phyloP scores from a whole-genome alignment of 2,797 vertebrate species.

The Enteromius mattozi region DNA sequence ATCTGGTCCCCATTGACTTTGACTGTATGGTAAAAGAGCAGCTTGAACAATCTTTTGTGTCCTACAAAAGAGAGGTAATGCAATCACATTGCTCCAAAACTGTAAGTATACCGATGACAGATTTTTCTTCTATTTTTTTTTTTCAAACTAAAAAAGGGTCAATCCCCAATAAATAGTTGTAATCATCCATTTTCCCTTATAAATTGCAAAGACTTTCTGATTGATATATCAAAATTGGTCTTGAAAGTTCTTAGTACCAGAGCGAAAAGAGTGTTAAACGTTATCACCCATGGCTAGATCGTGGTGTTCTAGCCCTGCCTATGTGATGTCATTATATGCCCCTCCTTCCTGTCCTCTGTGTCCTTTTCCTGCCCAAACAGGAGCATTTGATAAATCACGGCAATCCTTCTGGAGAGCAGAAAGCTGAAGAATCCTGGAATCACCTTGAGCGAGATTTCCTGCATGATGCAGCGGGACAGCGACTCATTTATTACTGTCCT shows the following conservation, averaged over 20 bases:
- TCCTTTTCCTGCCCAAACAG: slow-evolving; percentile 46
- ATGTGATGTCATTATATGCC: slow-evolving; percentile 34
- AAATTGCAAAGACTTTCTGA: not conserved
- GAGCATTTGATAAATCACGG: slow-evolving; percentile 55
- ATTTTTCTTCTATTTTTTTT: not conserved
- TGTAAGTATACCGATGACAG: not conserved
- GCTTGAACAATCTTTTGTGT: not conserved
- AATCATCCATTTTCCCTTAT: not conserved
- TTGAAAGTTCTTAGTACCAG: not conserved
- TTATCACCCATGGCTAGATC: not conserved
- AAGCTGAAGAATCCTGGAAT: slow-evolving; percentile 58
- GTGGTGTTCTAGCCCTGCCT: not conserved
- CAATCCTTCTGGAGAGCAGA: slow-evolving; percentile 42
- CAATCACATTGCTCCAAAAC: too few species aligned
- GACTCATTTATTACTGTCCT: slow-evolving; percentile 40
- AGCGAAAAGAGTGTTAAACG: not conserved
- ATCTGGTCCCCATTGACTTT: not conserved
- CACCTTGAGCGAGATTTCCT: slow-evolving; percentile 56
- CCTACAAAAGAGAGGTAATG: not conserved
- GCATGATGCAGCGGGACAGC: slow-evolving; percentile 39
- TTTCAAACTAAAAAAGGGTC: not conserved
- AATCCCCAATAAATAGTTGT: not conserved
- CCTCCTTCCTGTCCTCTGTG: slow-evolving; percentile 38
- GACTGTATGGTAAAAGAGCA: not conserved
- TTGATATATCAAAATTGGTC: not conserved